Evolutionary conservation across 2,797 vertebrate species (phyloP), one percentile per base, ranked within the genome.

Genomic region (Thunnus albacares): DNA sequence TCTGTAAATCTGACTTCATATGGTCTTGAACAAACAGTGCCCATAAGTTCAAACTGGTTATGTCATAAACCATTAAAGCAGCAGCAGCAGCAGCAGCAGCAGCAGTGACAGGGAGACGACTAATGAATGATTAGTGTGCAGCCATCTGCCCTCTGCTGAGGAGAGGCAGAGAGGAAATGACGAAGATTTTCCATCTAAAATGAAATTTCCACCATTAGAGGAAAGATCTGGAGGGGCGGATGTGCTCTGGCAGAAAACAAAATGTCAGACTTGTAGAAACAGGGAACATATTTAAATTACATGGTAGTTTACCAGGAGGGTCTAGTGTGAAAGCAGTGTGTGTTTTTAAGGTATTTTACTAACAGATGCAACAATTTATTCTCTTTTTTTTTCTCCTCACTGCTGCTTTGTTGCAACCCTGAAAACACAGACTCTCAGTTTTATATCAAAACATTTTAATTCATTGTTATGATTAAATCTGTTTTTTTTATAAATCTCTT

Each of bases 111-210:
- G 14, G 24, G 45, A 49, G 24, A 30, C 22, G 22, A 26, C n/a
- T 26, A 67, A 66, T 43, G 70, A 57, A 3, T 3, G 41, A 61
- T 77, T 45, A 69, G 47, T 51, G 64, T 22, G 74, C 70, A 35
- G 69, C 75, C 83, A 78, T 81, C 75, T 75, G 74, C 55, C 28
- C 41, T 33, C 28, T 20, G n/a, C 41, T 6, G 6, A 35, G 17
- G 14, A 51, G n/a, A 6, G 3, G 17, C 51, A 2, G 28, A 66
- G 55, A 71, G 45, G 60, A 80, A 70, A 81, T 65, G 68, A 79
- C 6, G 30, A 33, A 33, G 30, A 33, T 33, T 33, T 33, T 33
- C 30, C 30, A 33, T 43, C n/a, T 43, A 0, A 33, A 56, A 71
- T 71, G 8, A 66, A 60, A 75, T 74, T 65, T 28, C 6, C 51